Conservation (phyloP, 2,113 vertebrate genomes). For the Chinchilla lanigera region DNA sequence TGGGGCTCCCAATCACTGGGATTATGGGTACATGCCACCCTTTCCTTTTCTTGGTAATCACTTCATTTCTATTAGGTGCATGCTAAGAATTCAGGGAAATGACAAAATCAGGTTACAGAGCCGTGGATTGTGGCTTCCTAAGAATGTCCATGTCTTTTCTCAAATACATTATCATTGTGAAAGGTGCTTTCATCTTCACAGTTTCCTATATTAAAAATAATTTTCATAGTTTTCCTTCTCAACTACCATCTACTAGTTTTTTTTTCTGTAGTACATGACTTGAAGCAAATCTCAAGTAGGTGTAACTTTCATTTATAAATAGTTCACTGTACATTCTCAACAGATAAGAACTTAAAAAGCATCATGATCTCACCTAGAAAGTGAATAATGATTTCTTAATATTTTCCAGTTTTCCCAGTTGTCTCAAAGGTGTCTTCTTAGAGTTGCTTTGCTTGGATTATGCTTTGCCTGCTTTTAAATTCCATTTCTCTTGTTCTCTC, state of each 20-base stretch:
- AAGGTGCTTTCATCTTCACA: background rate
- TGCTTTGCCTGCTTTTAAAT: constrained; percentile 24
- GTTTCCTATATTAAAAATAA: background rate
- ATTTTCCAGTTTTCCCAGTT: background rate
- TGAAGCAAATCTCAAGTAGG: background rate
- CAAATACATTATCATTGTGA: background rate
- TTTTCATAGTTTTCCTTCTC: constrained; percentile 22
- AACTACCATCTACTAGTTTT: background rate
- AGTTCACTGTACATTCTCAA: background rate
- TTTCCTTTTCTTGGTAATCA: background rate
- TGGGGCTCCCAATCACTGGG: background rate
- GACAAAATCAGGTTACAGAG: background rate
- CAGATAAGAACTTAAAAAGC: constrained; percentile 9
- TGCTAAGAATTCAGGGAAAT: background rate
- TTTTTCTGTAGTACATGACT: background rate
- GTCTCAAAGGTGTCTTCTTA: constrained; percentile 16
- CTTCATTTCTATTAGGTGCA: background rate
- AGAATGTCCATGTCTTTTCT: constrained; percentile 2
- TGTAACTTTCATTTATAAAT: constrained; percentile 8
- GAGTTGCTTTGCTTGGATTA: background rate
- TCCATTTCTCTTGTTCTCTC: background rate
- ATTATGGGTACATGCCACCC: background rate
- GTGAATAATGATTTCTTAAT: background rate
- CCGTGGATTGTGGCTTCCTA: background rate
- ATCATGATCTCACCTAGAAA: background rate